Conservation (phyloP, 2,113 vertebrate genomes). For the Aphyosemion australe region DNA sequence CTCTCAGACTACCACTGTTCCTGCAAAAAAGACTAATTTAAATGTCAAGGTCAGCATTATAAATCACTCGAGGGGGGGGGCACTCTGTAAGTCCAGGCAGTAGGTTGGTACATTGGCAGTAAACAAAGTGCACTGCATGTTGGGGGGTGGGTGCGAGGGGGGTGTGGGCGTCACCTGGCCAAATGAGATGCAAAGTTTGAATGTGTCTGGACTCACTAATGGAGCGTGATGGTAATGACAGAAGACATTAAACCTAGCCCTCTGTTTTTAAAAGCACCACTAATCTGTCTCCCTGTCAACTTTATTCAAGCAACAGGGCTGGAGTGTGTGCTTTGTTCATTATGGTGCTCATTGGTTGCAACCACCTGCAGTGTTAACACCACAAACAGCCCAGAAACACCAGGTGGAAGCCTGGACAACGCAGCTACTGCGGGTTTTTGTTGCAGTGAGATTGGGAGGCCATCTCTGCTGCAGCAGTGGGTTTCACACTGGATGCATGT, state of each 20-base stretch:
- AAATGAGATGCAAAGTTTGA: constrained; percentile 63
- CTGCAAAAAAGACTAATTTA: constrained; percentile 63
- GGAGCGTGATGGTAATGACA: constrained; percentile 68
- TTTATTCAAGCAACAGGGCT: constrained; percentile 51
- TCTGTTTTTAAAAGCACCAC: constrained; percentile 65
- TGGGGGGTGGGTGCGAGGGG: neutral
- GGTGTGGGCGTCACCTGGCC: constrained; percentile 45
- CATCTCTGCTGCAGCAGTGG: constrained; percentile 2
- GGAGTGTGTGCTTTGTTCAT: constrained; percentile 48
- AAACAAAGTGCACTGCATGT: constrained; percentile 45
- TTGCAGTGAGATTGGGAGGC: constrained; percentile 34
- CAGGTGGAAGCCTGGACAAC: constrained; percentile 8
- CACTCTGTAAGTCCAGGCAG: constrained; percentile 19
- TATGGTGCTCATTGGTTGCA: constrained; percentile 44
- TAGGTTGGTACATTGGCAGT: constrained; percentile 43
- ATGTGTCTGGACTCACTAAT: constrained; percentile 62
- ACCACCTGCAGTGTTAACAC: constrained; percentile 42
- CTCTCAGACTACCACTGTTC: constrained; percentile 45
- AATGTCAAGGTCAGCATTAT: constrained; percentile 74
- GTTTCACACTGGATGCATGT: constrained; percentile 29
- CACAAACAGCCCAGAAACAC: constrained; percentile 10
- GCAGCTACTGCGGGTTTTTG: constrained; percentile 32
- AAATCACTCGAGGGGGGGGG: constrained; percentile 61
- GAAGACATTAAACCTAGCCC: constrained; percentile 68
- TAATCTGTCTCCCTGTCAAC: constrained; percentile 73